Evolutionary conservation across 1,140 invertebrate genomes (phyloP), one percentile per base, ranked within the genome.

Genomic region (Achatina immaculata): DNA sequence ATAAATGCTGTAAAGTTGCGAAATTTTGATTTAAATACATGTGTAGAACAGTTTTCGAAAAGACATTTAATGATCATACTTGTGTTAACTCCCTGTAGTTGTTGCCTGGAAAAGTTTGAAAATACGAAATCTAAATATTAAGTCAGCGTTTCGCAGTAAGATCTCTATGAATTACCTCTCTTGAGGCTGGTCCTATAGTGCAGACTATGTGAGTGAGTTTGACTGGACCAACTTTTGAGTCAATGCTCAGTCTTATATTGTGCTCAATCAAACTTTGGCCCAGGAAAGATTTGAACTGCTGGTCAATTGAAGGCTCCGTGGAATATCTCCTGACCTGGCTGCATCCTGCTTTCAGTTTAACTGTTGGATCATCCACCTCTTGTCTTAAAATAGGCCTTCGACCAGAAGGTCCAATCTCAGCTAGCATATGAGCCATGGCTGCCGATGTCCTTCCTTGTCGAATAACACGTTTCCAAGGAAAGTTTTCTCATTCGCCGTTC

Each of bases 181-280:
- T 92, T 24, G 96, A 98, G 7, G 94, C 96, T 1, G 98, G 98
- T n/a, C 97, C 98, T 89, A 99, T 99, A 14, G 98, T 99, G 91
- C 98, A 99, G 88, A 99, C 97, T 85, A 99, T 98, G 55, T 97
- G 97, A 9, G 97, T 97, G 2, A 98, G 94, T 81, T 98, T 88
- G 40, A 84, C 55, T 48, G 84, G 66, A 69, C 86, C 84, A 0
- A 92, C 91, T 31, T 85, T 84, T 38, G 90, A 96, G 88, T 96
- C 95, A 84, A 98, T 98, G 90, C 99, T 96, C 86, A 99, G 93
- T 55, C 94, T 93, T 91, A 96, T 97, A 91, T 98, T 95, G 90
- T 99, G 97, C 85, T 98, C 96, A 85, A 99, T 90, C 82, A 96
- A 94, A 38, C 93, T 93, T 45, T 92, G 92, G 55, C 85, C 86